Percentiles rank a stretch among this genome's conserved stretches.
Evolutionary conservation across 2,113 vertebrate genomes (phyloP).

Genomic region (Sinocyclocheilus anshuiensis): DNA sequence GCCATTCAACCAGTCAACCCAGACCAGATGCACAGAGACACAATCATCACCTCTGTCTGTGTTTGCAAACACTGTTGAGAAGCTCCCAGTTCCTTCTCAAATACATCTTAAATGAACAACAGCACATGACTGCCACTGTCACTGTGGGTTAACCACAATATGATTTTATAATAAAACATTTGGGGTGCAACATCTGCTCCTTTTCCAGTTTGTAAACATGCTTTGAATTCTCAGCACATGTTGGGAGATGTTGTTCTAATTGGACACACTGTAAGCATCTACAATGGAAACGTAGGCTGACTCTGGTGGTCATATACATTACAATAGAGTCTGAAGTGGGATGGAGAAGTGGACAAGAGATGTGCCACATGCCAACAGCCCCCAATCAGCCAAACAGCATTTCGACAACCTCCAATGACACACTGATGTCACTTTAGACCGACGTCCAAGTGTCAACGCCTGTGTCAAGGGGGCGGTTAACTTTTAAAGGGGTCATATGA

Average conservation of each 20-base stretch:
- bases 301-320: background rate
- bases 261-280: background rate
- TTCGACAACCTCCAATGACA: constrained; percentile 16
- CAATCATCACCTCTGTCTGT: background rate
- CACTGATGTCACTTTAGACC: background rate
- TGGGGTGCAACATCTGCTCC: background rate
- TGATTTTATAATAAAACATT: background rate
- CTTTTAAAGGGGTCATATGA: no score
- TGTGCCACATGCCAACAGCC: background rate
- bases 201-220: background rate
- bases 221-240: background rate
- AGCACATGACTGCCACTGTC: background rate
- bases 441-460: constrained; percentile 20
- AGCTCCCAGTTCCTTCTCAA: background rate
- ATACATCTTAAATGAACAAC: background rate
- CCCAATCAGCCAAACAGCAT: constrained; percentile 15
- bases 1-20: background rate
- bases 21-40: constrained; percentile 15
- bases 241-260: background rate
- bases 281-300: background rate
- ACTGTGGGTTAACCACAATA: background rate
- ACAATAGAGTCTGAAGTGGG: background rate
- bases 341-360: background rate
- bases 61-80: background rate
- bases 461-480: constrained; percentile 20